These are phyloP conservation scores for Abrostola tripartita DNA, from an alignment of 2,888 invertebrate genomes.

Conservation along the genomic window DNA sequence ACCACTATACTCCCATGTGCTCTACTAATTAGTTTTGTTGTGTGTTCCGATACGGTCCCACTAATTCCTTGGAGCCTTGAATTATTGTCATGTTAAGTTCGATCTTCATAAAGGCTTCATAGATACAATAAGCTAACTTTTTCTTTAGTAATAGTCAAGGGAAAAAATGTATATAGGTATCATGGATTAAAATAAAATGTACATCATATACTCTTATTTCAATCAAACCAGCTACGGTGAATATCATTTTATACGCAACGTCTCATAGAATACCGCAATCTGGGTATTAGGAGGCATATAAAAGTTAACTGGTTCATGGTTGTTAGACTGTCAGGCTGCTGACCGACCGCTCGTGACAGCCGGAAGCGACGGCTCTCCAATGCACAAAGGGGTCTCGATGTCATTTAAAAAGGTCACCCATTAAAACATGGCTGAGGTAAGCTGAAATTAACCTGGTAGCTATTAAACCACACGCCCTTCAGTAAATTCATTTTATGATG, in stretches of 20 bases:
- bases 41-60: not conserved
- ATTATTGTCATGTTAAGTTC: no score
- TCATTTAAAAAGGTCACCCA: conserved; percentile 6
- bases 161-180: no score
- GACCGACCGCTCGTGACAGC: not conserved
- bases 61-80: no score
- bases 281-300: not conserved
- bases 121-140: no score
- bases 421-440: conserved; percentile 1
- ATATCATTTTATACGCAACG: no score
- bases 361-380: conserved; percentile 1
- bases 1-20: not conserved
- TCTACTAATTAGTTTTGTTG: not conserved
- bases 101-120: no score
- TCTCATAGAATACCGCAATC: no score
- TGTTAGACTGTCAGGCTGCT: conserved; percentile 1
- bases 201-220: no score
- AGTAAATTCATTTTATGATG: conserved; percentile 3
- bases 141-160: no score
- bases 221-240: no score
- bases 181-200: no score
- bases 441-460: conserved; percentile 1
- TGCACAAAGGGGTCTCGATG: conserved; percentile 2
- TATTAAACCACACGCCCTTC: not conserved
- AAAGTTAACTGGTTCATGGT: conserved; percentile 2